Evolutionary conservation across 2,797 vertebrate species (phyloP), one percentile per base, ranked within the genome.

Genomic region (Catostomus latipinnis): DNA sequence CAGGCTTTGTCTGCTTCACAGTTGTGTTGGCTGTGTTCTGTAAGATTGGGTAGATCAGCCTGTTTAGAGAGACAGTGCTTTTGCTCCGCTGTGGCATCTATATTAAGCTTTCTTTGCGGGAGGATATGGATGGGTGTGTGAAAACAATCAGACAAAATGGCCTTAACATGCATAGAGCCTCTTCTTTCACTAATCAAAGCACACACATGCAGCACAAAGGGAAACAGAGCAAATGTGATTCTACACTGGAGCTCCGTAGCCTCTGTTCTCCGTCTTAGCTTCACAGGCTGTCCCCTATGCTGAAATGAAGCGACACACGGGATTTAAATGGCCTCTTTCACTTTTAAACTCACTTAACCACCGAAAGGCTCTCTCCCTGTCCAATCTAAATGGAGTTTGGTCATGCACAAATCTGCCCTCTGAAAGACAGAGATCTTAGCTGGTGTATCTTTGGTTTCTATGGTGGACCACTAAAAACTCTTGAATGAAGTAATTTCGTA

Each of bases 111-210:
- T 91, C 91, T 91, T 90, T 87, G 91, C 83, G 88, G 93, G 93
- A 84, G 93, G 93, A 94, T 91, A 93, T 87, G 90, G 92, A 91
- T 85, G 92, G 88, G 91, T 91, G 91, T 80, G 90, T 91, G 87
- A 93, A 78, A 94, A 94, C 93, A 94, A 94, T 92, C 83, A 89
- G 88, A 94, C 91, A 93, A 92, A 95, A 94, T 92, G 91, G 91
- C 89, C 90, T 86, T 94, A 94, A 94, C 90, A 88, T 87, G 93
- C 92, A 94, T 94, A 94, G 92, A 90, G 92, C 91, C 92, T 93
- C 92, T 92, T 91, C 89, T 92, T 91, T 94, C 92, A 94, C 93
- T 94, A 94, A 94, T 94, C 93, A 90, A 92, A 92, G 92, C 92
- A 92, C 92, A 92, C 92, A 94, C 93, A 93, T 90, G 89, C 89